Evolutionary conservation across 2,888 invertebrate species (phyloP), one percentile per base, ranked within the genome.

Genomic region (Phaonia tiefii): DNA sequence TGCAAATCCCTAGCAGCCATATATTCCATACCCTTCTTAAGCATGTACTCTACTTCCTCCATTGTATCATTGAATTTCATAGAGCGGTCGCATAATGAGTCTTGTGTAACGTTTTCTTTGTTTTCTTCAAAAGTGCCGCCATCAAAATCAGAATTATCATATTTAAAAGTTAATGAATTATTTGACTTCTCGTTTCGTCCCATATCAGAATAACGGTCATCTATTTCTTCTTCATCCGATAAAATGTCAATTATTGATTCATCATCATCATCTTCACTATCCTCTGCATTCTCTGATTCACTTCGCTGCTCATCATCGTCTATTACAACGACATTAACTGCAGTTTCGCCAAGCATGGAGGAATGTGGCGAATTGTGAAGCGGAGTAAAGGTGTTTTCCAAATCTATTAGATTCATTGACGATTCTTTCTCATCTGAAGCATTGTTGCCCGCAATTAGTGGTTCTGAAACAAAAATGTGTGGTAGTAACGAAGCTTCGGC

Each of bases 11-110:
- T 63, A 13, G 86, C 87, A 44, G 84, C 84, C 84, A 89, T 87
- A 72, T 89, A 88, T 75, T 91, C 88, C 83, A 88, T 85, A 1
- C 90, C 91, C 31, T 89, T 88, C 65, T 89, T 87, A 84, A 91
- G 87, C 85, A 91, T 88, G 79, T 91, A 90, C 46, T 91, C 91
- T 58, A 91, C 90, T 85, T 91, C 90, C 85, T 91, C 91, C 74
- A 91, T 87, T 2, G 91, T 91, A 80, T 91, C 90, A 80, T 91
- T 91, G 65, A 91, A 91, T 46, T 89, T 86, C 10, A 87, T 81
- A 0, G 90, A 89, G 1, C 79, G 76, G 0, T 77, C 79, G 0
- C 78, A 73, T 11, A 75, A 66, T 2, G 39, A 7, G 0, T 46
- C 79, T 22, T 39, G 37, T 7, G 3, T 7, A 31, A 39, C 58